Conservation (phyloP, 2,888 invertebrate species). For the Clepsis dumicolana region DNA sequence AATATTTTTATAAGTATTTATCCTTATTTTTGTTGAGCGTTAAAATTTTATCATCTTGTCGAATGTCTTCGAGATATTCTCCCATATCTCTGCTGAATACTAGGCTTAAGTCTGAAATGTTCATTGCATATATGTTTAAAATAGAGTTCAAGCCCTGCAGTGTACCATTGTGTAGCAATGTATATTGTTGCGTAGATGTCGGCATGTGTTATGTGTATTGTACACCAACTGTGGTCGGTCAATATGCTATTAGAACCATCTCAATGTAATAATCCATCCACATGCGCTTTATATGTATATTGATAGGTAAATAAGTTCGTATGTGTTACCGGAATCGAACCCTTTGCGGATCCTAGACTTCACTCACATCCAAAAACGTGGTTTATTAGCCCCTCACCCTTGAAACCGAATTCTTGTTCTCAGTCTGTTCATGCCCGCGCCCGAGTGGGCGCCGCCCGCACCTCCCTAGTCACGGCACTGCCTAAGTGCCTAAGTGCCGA, state of each 20-base stretch:
- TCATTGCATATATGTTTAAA: too few species aligned
- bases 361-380: neutral
- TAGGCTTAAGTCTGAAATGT: neutral
- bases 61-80: too few species aligned
- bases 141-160: neutral
- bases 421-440: too few species aligned
- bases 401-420: neutral
- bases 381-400: neutral
- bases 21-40: too few species aligned
- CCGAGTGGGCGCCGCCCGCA: too few species aligned
- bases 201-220: neutral
- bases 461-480: too few species aligned
- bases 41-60: too few species aligned
- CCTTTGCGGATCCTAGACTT: neutral
- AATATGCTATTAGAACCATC: neutral
- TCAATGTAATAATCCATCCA: constrained; percentile 4
- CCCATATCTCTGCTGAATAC: neutral
- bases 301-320: neutral
- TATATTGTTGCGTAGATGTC: neutral
- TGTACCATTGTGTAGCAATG: neutral
- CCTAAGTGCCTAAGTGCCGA: too few species aligned
- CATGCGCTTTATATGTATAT: neutral
- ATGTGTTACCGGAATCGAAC: neutral
- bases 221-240: neutral
- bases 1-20: too few species aligned